These are phyloP conservation scores for Mylabris phalerata DNA, from an alignment of 1,140 invertebrate genomes.

Conservation along the genomic window DNA sequence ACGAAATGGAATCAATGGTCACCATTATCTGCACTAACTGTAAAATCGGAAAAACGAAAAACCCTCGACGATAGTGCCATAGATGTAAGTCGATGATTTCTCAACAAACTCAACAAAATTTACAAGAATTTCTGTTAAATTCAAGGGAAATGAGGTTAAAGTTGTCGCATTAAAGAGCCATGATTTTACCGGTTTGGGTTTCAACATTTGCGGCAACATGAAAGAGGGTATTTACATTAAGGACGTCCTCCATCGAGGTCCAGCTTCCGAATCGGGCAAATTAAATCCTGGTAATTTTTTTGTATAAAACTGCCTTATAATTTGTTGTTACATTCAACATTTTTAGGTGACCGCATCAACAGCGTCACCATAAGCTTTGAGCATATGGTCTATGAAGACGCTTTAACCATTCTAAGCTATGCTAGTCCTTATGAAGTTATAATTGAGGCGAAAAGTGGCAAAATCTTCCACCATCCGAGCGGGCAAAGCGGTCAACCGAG, in stretches of 20 bases:
- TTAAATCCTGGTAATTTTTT: conserved; percentile 51
- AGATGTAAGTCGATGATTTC: conserved; percentile 47
- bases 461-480: conserved; percentile 17
- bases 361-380: conserved; percentile 79
- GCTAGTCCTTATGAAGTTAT: conserved; percentile 86
- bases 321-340: conserved; percentile 42
- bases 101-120: background rate
- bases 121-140: conserved; percentile 10
- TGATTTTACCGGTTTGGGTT: conserved; percentile 87
- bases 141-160: conserved; percentile 44
- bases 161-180: conserved; percentile 71
- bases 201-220: conserved; percentile 83
- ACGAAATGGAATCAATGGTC: conserved; percentile 48
- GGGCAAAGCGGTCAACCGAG: conserved; percentile 28
- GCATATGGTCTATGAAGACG: conserved; percentile 86
- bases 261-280: conserved; percentile 75
- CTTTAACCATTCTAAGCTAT: conserved; percentile 79
- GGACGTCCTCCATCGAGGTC: conserved; percentile 77
- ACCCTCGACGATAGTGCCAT: conserved; percentile 60
- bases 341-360: conserved; percentile 70
- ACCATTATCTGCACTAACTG: conserved; percentile 44
- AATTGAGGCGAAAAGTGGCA: conserved; percentile 53
- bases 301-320: no score
- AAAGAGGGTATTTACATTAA: conserved; percentile 83
- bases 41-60: conserved; percentile 48